Percentiles rank a stretch among this genome's conserved stretches.
Conservation (phyloP, 2,888 invertebrate species). For the Tinea pellionella region DNA sequence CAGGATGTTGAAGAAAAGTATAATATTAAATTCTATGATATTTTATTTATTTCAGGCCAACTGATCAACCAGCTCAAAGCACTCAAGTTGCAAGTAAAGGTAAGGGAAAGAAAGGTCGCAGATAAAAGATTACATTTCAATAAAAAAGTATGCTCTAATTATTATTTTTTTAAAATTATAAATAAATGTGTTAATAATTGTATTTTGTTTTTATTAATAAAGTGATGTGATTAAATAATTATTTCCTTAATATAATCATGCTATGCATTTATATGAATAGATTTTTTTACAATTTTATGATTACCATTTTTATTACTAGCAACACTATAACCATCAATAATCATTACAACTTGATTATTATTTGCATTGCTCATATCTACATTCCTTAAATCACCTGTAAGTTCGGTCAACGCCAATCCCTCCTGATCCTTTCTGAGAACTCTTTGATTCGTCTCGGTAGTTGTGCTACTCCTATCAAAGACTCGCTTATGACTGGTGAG, state of each 20-base stretch:
- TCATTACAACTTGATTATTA: constrained; percentile 40
- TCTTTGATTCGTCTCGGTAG: constrained; percentile 52
- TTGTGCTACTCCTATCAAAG: constrained; percentile 47
- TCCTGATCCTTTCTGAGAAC: constrained; percentile 47
- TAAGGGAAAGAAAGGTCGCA: constrained; percentile 61
- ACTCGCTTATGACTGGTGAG: constrained; percentile 51
- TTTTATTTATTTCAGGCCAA: constrained; percentile 40
- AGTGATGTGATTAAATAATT: too few species aligned
- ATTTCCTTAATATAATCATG: too few species aligned
- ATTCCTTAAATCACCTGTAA: constrained; percentile 21
- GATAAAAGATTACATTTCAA: constrained; percentile 29
- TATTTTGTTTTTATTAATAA: neutral
- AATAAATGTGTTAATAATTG: neutral
- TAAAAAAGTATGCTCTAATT: neutral
- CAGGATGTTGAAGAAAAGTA: neutral
- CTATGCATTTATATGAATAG: constrained; percentile 29
- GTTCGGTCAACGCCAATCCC: constrained; percentile 25
- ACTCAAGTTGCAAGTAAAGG: constrained; percentile 56
- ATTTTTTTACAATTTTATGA: constrained; percentile 44
- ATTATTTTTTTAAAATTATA: neutral
- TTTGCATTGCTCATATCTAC: constrained; percentile 20
- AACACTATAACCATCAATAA: constrained; percentile 58
- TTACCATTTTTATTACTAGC: constrained; percentile 40
- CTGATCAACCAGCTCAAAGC: constrained; percentile 54
- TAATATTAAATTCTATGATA: neutral